Conservation (phyloP, 2,888 invertebrate genomes). For the Pheosia tremula region DNA sequence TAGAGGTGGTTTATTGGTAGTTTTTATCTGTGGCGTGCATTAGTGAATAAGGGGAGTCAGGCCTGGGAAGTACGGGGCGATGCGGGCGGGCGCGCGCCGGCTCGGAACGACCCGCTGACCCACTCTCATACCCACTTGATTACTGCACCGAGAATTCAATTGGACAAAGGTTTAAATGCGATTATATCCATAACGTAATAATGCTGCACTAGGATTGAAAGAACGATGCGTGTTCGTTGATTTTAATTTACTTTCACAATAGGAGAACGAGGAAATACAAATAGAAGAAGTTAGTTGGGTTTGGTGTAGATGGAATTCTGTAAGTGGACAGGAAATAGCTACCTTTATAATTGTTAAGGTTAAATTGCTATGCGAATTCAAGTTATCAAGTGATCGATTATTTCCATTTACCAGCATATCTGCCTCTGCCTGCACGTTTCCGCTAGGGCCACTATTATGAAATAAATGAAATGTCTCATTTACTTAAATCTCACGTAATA, state of each 20-base stretch:
- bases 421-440: no score
- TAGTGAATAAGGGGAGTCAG: constrained; percentile 60
- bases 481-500: no score
- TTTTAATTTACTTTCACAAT: background rate
- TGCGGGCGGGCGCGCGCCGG: constrained; percentile 48
- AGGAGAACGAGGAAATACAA: no score
- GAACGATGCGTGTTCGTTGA: background rate
- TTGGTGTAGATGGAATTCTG: no score
- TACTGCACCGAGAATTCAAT: constrained; percentile 71
- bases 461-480: no score
- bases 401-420: no score
- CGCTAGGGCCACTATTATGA: no score
- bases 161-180: constrained; percentile 70
- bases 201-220: background rate
- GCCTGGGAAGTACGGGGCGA: constrained; percentile 51
- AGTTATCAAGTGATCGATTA: no score
- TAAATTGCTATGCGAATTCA: no score
- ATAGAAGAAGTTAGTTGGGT: no score
- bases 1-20: constrained; percentile 64
- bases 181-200: constrained; percentile 57
- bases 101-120: constrained; percentile 73
- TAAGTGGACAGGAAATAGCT: no score
- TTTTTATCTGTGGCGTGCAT: constrained; percentile 55
- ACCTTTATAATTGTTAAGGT: no score
- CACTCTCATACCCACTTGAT: constrained; percentile 68